A percentile compares a stretch with the other conserved stretches of the same genome.
Evolutionary conservation across 2,888 invertebrate genomes (phyloP).

Genomic region (Parascotia fuliginaria): DNA sequence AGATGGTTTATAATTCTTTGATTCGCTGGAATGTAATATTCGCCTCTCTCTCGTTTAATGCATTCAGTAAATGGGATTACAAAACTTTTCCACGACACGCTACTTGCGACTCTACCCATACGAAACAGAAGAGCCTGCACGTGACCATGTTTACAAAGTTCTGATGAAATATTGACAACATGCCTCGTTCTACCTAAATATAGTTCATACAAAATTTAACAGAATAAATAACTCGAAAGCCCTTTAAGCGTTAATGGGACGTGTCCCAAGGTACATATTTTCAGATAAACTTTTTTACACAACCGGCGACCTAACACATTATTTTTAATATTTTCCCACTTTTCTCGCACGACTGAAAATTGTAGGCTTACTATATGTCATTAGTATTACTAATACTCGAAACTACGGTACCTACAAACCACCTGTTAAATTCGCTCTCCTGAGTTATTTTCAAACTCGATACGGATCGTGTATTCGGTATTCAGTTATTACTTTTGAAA

Average conservation of each 20-base stretch:
- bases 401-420: constrained; percentile 51
- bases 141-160: neutral
- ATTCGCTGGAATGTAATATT: constrained; percentile 59
- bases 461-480: constrained; percentile 36
- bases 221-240: constrained; percentile 42
- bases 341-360: constrained; percentile 21
- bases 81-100: constrained; percentile 20
- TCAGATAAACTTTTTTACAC: constrained; percentile 41
- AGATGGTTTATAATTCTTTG: constrained; percentile 70
- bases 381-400: constrained; percentile 29
- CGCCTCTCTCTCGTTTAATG: constrained; percentile 45
- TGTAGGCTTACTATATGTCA: constrained; percentile 18
- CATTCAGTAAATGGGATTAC: constrained; percentile 39
- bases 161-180: constrained; percentile 14
- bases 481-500: constrained; percentile 26
- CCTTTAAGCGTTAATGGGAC: constrained; percentile 48
- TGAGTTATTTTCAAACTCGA: constrained; percentile 42
- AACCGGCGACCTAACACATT: constrained; percentile 30
- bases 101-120: neutral
- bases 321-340: constrained; percentile 39
- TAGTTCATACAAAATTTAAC: constrained; percentile 35
- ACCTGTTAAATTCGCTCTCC: constrained; percentile 50
- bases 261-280: constrained; percentile 45
- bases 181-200: constrained; percentile 16
- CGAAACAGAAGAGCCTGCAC: neutral